phyloP scores from a whole-genome alignment of 35 echinoderm and acorn worm species.

The Holothuria glaberrima region DNA sequence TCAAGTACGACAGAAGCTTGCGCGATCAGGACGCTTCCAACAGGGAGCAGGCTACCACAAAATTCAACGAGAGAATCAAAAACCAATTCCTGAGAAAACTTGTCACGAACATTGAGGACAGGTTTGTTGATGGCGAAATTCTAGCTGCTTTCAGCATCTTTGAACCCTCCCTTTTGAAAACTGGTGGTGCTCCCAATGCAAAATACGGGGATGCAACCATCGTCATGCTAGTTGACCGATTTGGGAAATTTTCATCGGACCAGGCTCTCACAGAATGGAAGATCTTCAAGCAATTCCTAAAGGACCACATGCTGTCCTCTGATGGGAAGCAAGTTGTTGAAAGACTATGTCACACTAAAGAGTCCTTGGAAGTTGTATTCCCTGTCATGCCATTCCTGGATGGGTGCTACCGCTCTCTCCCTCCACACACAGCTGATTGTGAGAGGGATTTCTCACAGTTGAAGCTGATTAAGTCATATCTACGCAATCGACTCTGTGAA shows the following conservation, averaged over 20 bases:
- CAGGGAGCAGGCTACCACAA: constrained; percentile 15
- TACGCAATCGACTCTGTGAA: constrained; percentile 43
- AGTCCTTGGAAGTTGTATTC: constrained; percentile 10
- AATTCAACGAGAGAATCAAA: constrained; percentile 1
- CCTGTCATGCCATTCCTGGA: neutral
- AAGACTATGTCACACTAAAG: neutral
- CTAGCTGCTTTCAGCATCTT: constrained; percentile 17
- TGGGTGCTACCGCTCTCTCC: constrained; percentile 17
- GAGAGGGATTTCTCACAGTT: constrained; percentile 48
- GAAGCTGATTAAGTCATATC: constrained; percentile 56
- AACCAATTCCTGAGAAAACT: constrained; percentile 11
- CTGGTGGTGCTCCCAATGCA: constrained; percentile 1
- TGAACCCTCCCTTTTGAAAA: constrained; percentile 14
- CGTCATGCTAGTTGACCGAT: constrained; percentile 23
- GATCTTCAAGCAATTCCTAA: constrained; percentile 11
- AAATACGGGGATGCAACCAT: constrained; percentile 12
- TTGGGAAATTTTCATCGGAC: constrained; percentile 13
- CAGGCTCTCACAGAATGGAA: constrained; percentile 22
- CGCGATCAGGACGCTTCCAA: constrained; percentile 11
- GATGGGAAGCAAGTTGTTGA: too few relatives aligned
- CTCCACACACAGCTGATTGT: constrained; percentile 26
- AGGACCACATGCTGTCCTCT: constrained; percentile 10
- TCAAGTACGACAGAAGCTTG: neutral
- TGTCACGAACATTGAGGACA: constrained; percentile 19
- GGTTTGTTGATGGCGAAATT: constrained; percentile 16